Evolutionary conservation across 1,140 invertebrate genomes (phyloP).

Genomic region (Rhagoletis zephyria): DNA sequence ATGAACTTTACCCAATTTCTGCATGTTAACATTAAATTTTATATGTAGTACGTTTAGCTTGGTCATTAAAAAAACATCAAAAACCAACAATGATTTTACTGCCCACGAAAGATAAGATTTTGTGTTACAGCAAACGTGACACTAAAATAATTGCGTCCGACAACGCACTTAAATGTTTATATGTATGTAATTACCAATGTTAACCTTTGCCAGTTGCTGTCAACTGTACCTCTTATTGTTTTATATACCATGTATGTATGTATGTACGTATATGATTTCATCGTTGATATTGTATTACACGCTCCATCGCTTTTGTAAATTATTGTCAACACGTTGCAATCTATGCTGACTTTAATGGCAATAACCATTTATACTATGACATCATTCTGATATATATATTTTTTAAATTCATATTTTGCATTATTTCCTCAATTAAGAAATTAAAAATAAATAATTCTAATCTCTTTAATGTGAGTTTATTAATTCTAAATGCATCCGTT

Average conservation of each 20-base stretch:
- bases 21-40: not conserved
- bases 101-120: not conserved
- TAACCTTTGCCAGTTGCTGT: not conserved
- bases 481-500: not conserved
- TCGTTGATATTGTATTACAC: not conserved
- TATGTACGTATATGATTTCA: no score
- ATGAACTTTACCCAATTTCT: not conserved
- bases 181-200: not conserved
- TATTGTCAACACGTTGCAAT: not conserved
- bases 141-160: not conserved
- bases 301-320: not conserved
- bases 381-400: not conserved
- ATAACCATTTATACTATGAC: not conserved
- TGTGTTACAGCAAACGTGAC: not conserved
- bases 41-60: not conserved
- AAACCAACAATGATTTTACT: no score
- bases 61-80: not conserved
- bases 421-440: constrained; percentile 6
- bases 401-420: not conserved
- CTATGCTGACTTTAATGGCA: not conserved
- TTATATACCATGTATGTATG: no score
- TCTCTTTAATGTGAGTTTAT: not conserved
- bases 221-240: not conserved
- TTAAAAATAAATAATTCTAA: not conserved
- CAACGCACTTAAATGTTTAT: not conserved